Conservation (phyloP, 1,140 invertebrate species). For the Armadillidium nasatum region DNA sequence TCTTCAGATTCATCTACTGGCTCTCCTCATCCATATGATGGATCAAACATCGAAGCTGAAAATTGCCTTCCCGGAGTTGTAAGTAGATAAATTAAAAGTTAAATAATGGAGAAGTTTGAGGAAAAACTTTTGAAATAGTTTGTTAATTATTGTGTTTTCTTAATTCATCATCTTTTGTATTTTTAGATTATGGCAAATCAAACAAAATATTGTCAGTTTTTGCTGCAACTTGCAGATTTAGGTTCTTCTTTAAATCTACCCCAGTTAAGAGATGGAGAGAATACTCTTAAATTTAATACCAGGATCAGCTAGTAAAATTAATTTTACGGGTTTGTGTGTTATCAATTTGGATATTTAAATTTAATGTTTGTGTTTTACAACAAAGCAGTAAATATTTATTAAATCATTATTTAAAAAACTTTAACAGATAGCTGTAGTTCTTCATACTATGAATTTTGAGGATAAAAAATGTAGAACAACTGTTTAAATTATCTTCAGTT, state of each 20-base stretch:
- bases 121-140: no score
- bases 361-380: no score
- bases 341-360: no score
- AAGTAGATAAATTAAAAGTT: conserved; percentile 49
- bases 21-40: conserved; percentile 67
- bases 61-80: conserved; percentile 85
- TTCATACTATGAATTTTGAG: no score
- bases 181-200: conserved; percentile 69
- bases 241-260: conserved; percentile 74
- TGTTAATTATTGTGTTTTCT: no score
- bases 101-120: no score
- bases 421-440: no score
- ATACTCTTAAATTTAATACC: conserved; percentile 83
- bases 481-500: no score
- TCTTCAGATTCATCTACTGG: conserved; percentile 82
- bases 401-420: no score
- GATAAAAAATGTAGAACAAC: no score
- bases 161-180: neutral
- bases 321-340: no score
- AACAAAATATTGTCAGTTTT: conserved; percentile 74
- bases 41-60: conserved; percentile 76
- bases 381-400: no score
- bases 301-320: conserved; percentile 60
- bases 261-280: conserved; percentile 76
- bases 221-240: conserved; percentile 83